Conservation (phyloP, 2,888 invertebrate genomes). For the Melinaea marsaeus region DNA sequence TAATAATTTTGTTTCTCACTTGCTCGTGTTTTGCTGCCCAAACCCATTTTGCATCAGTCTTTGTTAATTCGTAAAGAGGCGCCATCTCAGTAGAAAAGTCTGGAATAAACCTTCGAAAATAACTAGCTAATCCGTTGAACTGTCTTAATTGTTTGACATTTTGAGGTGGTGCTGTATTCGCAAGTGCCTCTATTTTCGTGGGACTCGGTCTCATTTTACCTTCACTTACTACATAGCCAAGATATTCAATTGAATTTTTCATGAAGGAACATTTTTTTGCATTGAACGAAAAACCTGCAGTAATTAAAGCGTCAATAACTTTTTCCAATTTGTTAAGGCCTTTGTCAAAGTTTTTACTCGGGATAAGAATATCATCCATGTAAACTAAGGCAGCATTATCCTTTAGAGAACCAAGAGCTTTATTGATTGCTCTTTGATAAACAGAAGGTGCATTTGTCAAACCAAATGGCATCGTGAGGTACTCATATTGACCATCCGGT, state of each 20-base stretch:
- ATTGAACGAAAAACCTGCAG: not conserved
- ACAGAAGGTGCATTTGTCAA: conserved; percentile 25
- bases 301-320: not conserved
- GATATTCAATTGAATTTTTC: conserved; percentile 30
- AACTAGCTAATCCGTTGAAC: conserved; percentile 25
- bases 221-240: conserved; percentile 31
- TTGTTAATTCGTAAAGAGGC: conserved; percentile 24
- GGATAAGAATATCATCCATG: conserved; percentile 26
- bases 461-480: conserved; percentile 24
- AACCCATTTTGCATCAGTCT: conserved; percentile 12
- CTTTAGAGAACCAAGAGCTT: conserved; percentile 15
- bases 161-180: conserved; percentile 33
- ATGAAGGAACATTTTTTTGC: conserved; percentile 5
- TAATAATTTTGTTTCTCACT: conserved; percentile 21
- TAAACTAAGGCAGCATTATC: conserved; percentile 19
- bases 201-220: conserved; percentile 36
- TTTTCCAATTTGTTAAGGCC: conserved; percentile 5
- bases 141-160: conserved; percentile 36
- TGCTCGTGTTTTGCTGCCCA: conserved; percentile 23
- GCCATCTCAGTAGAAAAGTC: conserved; percentile 23
- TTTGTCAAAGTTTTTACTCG: conserved; percentile 6
- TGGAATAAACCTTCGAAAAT: conserved; percentile 26
- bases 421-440: conserved; percentile 23
- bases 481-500: conserved; percentile 14
- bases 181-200: conserved; percentile 36